Evolutionary conservation across 2,113 vertebrate species (phyloP).

Genomic region (Globicephala melas): DNA sequence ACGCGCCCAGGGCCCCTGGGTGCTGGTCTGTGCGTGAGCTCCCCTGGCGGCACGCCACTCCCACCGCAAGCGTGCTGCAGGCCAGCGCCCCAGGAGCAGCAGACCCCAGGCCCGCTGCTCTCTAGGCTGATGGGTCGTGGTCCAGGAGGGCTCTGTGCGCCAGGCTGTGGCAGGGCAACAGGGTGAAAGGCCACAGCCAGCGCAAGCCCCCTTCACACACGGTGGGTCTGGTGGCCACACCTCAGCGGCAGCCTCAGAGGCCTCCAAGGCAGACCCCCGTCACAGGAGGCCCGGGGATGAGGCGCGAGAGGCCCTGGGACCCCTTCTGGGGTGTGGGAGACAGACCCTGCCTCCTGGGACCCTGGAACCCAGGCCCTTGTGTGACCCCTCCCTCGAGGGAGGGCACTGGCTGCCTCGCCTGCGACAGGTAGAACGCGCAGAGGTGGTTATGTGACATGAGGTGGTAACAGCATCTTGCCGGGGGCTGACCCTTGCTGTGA

Average conservation of each 20-base stretch:
- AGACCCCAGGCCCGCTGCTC: accelerated
- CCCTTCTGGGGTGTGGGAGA: neutral
- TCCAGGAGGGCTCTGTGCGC: neutral
- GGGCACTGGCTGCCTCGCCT: neutral
- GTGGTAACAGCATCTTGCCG: accelerated
- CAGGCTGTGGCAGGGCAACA: accelerated
- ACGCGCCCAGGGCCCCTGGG: accelerated
- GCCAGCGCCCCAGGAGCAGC: too few relatives aligned
- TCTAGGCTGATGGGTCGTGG: accelerated
- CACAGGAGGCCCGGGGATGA: neutral
- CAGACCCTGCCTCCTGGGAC: neutral
- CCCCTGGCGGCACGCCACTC: accelerated
- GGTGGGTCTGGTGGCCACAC: neutral
- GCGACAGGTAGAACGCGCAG: neutral
- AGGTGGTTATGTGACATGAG: accelerated
- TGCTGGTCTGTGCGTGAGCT: accelerated
- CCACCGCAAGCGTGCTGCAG: accelerated
- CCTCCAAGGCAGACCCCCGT: neutral
- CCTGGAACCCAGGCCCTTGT: neutral
- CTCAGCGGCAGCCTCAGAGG: neutral
- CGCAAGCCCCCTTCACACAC: too few relatives aligned
- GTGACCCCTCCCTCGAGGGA: neutral
- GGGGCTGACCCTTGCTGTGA: neutral
- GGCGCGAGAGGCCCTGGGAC: neutral
- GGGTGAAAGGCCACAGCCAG: neutral